A percentile compares a stretch with the other conserved stretches of the same genome.
Conservation (phyloP, 1,140 invertebrate genomes). For the Brachionus angularis region DNA sequence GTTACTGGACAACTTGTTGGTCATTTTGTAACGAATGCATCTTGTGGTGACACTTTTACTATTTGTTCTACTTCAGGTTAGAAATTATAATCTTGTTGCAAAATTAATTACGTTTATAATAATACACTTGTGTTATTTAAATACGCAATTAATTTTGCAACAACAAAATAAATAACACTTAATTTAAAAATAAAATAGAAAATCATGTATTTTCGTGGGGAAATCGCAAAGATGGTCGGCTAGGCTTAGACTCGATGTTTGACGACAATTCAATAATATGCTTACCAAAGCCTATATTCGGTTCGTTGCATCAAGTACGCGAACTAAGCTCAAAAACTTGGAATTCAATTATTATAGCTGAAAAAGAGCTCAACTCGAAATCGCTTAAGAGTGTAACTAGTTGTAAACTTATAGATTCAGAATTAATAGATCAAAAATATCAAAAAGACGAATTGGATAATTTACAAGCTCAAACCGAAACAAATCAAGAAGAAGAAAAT, state of each 20-base stretch:
- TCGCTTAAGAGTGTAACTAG: slow-evolving; percentile 4
- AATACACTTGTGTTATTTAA: too few relatives aligned
- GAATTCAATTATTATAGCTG: slow-evolving; percentile 56
- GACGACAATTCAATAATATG: slow-evolving; percentile 47
- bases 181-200: slow-evolving; percentile 48
- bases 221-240: slow-evolving; percentile 53
- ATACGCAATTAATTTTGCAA: too few relatives aligned
- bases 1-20: slow-evolving; percentile 60
- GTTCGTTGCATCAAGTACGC: slow-evolving; percentile 54
- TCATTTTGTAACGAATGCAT: slow-evolving; percentile 53
- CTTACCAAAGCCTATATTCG: slow-evolving; percentile 55
- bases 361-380: slow-evolving; percentile 23
- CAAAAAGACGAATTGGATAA: not conserved
- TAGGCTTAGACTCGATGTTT: slow-evolving; percentile 48
- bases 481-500: not conserved
- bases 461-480: not conserved
- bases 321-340: slow-evolving; percentile 50
- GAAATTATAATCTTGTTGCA: too few relatives aligned
- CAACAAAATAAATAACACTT: too few relatives aligned
- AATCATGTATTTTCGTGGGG: slow-evolving; percentile 57
- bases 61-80: slow-evolving; percentile 65
- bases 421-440: too few relatives aligned
- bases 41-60: slow-evolving; percentile 68
- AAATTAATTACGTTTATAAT: too few relatives aligned
- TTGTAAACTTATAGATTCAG: too few relatives aligned